Base-by-base conservation (phyloP, 2,113 vertebrate species). In the Seriola dumerili region DNA sequence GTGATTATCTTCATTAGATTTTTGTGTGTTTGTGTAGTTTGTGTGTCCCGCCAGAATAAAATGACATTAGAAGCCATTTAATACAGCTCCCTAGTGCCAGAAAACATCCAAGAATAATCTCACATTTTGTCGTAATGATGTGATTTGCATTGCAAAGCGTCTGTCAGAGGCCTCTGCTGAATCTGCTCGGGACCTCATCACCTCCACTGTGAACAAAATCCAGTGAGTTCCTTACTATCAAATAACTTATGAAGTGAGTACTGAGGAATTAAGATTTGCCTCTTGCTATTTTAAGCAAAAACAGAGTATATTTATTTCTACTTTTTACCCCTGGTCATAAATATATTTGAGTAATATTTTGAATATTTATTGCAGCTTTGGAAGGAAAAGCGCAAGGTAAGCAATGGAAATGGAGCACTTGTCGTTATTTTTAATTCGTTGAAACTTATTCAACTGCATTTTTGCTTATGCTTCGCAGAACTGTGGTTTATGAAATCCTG, bases 111-210 rank as follows among this genome's bases (percentile, higher is more conserved):
- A 83, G 85, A 90, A 92, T 91, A 91, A 91, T 90, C 76, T 90
- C 80, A 80, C 65, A 85, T 72, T 85, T 91, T 81, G 85, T 83
- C 79, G 85, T 91, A 93, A 92, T 87, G 88, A 94, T 85, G 73
- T 42, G 48, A 92, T 95, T 95, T 94, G 92, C 91, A 93, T 92
- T 83, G 87, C 88, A 94, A 94, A 94, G 85, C 69, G 76, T 83
- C 88, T 76, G 81, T 90, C 69, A 73, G 80, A 85, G 64, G 72
- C 68, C 77, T 75, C 63, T 58, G 72, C 73, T 73, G 61, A 54
- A 81, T 73, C 62, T 68, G 52, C 61, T 69, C 7, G 25, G 42
- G 16, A 58, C 68, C 72, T 65, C 74, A 17, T 40, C 81, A 67
- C 74, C 65, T 78, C 68, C 78, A 63, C 67, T 19, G 36, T 34